Conservation (phyloP, 2,113 vertebrate species). For the Porphyrio hochstetteri region DNA sequence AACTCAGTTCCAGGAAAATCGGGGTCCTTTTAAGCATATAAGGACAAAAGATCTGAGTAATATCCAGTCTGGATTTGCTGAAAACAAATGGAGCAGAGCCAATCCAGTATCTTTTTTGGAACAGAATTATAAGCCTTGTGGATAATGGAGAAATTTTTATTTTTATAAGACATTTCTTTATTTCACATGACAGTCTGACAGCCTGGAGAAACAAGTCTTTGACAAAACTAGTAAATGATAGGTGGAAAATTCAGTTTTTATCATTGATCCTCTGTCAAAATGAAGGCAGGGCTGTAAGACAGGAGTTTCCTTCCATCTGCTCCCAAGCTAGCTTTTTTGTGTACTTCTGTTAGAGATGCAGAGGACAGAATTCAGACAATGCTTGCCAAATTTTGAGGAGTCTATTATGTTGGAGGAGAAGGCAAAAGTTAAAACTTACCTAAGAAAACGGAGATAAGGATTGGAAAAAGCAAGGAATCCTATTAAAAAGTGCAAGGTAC, state of each 20-base stretch:
- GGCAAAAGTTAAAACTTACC: neutral
- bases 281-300: neutral
- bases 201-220: neutral
- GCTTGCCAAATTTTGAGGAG: neutral
- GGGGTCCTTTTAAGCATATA: neutral
- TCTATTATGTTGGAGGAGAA: neutral
- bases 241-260: neutral
- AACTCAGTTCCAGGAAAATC: neutral
- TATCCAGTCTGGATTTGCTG: neutral
- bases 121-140: neutral
- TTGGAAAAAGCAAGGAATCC: neutral
- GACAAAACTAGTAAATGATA: neutral
- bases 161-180: neutral
- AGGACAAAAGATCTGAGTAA: neutral
- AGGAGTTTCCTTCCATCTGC: neutral
- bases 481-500: neutral
- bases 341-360: neutral
- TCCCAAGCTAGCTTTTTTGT: neutral
- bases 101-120: neutral
- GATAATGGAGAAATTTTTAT: neutral
- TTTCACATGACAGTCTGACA: neutral
- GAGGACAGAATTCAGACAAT: neutral
- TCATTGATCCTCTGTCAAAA: neutral
- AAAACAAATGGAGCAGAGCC: neutral
- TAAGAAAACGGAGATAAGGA: neutral